phyloP scores from a whole-genome alignment of 2,797 vertebrate genomes.

The Thripadectes ignobilis region DNA sequence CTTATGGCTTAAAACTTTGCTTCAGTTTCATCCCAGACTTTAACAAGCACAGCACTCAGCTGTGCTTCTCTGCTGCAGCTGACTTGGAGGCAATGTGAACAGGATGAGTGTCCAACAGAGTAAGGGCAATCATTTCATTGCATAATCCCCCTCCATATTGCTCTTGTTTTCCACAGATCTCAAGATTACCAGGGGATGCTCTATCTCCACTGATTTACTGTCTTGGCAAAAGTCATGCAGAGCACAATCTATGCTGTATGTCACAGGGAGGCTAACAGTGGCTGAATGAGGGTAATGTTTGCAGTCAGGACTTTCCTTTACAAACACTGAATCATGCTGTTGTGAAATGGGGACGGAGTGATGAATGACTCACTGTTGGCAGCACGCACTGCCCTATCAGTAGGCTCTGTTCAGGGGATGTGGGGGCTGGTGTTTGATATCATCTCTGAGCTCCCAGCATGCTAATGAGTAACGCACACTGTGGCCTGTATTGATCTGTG shows the following conservation, averaged over 20 bases:
- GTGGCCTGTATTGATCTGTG: constrained; percentile 29
- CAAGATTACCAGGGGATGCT: not conserved
- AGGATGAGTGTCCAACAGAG: not conserved
- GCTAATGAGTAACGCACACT: constrained; percentile 35
- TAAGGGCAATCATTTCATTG: not conserved
- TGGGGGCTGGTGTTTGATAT: constrained; percentile 51
- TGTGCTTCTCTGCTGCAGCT: not conserved
- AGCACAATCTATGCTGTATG: not conserved
- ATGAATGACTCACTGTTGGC: constrained; percentile 74
- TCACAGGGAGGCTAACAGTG: not conserved
- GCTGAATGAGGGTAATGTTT: constrained; percentile 61
- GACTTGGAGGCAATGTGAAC: not conserved
- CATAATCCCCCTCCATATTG: not conserved
- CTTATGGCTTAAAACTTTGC: not conserved
- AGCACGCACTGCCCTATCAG: constrained; percentile 58
- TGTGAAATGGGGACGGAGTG: constrained; percentile 37
- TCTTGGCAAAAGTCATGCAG: not conserved
- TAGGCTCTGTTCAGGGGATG: constrained; percentile 37
- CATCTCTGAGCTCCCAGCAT: constrained; percentile 19
- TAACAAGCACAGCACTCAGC: rapidly evolving
- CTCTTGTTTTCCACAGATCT: not conserved
- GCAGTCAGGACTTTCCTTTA: constrained; percentile 47
- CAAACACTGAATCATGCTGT: constrained; percentile 65
- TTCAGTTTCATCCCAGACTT: not conserved
- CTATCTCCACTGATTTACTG: not conserved